Evolutionary conservation across 1,140 invertebrate species (phyloP).

Genomic region (Drosophila prosaltans): DNA sequence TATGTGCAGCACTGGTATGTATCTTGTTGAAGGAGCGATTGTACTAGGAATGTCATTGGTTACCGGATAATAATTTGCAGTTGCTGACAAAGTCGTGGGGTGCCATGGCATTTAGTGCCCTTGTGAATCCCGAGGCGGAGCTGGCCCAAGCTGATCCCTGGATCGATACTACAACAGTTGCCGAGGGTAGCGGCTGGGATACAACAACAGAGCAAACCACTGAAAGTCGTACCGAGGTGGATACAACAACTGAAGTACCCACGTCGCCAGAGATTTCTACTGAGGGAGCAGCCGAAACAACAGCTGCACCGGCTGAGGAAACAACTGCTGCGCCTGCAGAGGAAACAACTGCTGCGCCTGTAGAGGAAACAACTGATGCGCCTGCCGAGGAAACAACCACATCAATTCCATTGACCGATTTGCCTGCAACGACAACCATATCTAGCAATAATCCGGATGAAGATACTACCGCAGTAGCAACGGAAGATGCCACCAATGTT

Average conservation of each 20-base stretch:
- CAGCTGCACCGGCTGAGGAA: slow-evolving; percentile 25
- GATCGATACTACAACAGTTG: slow-evolving; percentile 47
- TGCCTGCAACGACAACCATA: slow-evolving; percentile 21
- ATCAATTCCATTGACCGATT: slow-evolving; percentile 1
- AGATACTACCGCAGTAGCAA: background rate
- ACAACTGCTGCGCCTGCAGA: slow-evolving; percentile 24
- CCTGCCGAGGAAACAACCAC: slow-evolving; percentile 26
- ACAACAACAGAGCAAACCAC: slow-evolving; percentile 27
- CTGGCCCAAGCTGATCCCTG: slow-evolving; percentile 36
- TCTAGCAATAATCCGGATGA: background rate
- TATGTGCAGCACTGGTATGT: slow-evolving; percentile 65
- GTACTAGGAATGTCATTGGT: slow-evolving; percentile 5
- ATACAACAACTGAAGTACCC: slow-evolving; percentile 17
- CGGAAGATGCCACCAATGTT: background rate
- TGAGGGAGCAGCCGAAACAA: slow-evolving; percentile 5
- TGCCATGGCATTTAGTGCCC: slow-evolving; percentile 51
- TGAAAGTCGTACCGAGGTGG: slow-evolving; percentile 15
- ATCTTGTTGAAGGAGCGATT: background rate
- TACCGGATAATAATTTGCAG: slow-evolving; percentile 54
- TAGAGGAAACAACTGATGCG: slow-evolving; percentile 8
- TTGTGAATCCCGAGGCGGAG: slow-evolving; percentile 36
- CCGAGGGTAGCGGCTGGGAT: slow-evolving; percentile 63
- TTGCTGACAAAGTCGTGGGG: slow-evolving; percentile 66
- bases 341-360: slow-evolving; percentile 10
- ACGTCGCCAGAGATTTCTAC: background rate